A percentile compares a stretch with the other conserved stretches of the same genome.
Conservation (phyloP, 2,888 invertebrate genomes). For the Clusia tigrina region DNA sequence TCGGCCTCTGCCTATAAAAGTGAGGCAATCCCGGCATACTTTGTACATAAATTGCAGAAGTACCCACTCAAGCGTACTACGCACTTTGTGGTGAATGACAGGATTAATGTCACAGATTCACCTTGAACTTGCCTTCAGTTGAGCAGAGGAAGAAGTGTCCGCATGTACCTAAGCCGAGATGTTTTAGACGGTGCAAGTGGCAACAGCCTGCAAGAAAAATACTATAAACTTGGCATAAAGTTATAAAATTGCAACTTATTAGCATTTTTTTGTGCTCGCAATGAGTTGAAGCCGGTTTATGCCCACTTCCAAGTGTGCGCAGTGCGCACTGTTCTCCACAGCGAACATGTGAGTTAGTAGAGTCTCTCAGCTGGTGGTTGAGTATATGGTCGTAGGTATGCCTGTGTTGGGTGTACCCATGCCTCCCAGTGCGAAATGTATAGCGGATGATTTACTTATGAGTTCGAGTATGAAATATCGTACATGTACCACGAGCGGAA, state of each 20-base stretch:
- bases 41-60: no score
- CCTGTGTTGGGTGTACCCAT: no score
- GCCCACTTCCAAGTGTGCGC: background rate
- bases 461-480: no score
- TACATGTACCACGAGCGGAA: no score
- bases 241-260: background rate
- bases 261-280: background rate
- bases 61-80: background rate
- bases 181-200: background rate
- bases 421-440: no score
- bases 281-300: background rate
- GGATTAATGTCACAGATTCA: constrained; percentile 4
- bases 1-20: no score
- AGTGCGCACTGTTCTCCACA: no score
- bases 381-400: no score
- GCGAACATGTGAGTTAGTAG: background rate
- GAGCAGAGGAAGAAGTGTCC: background rate
- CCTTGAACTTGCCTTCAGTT: constrained; percentile 6
- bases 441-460: no score
- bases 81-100: background rate
- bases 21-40: no score
- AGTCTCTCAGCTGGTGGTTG: no score
- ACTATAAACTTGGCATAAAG: background rate
- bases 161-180: background rate
- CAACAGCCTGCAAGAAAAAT: background rate